Percentiles rank a stretch among this genome's conserved stretches.
These are phyloP conservation scores for Todus mexicanus DNA, from an alignment of 2,797 vertebrate genomes.

Conservation along the genomic window DNA sequence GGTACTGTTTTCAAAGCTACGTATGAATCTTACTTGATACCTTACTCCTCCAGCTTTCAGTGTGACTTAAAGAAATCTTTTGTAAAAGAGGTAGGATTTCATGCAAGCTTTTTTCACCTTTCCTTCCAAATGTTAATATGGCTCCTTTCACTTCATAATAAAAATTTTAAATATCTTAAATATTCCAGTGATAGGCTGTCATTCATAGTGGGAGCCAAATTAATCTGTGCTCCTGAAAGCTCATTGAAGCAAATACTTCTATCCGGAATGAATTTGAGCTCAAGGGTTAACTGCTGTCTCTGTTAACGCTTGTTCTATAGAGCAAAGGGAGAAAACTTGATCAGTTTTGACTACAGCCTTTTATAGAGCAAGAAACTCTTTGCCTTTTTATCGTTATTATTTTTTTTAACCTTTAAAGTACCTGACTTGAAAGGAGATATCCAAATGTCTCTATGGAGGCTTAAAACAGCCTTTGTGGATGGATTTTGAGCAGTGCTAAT, in stretches of 20 bases:
- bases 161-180: constrained; percentile 28
- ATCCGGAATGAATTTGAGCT: constrained; percentile 4
- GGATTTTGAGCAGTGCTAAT: constrained; percentile 48
- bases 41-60: not conserved
- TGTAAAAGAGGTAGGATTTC: not conserved
- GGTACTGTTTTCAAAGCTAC: not conserved
- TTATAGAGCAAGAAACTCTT: not conserved
- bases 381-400: not conserved
- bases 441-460: constrained; percentile 24
- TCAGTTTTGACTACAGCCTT: constrained; percentile 10
- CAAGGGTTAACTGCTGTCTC: constrained; percentile 38
- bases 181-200: constrained; percentile 9
- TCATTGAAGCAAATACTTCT: constrained; percentile 5
- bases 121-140: constrained; percentile 1
- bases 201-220: not conserved
- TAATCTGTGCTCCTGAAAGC: constrained; percentile 10
- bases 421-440: constrained; percentile 36
- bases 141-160: constrained; percentile 1
- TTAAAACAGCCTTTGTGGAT: constrained; percentile 46
- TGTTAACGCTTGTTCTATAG: constrained; percentile 20
- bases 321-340: constrained; percentile 13
- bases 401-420: not conserved
- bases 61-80: not conserved
- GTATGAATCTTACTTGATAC: not conserved
- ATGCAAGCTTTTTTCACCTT: not conserved